Conservation (phyloP, 1,140 invertebrate species). For the Apis mellifera region DNA sequence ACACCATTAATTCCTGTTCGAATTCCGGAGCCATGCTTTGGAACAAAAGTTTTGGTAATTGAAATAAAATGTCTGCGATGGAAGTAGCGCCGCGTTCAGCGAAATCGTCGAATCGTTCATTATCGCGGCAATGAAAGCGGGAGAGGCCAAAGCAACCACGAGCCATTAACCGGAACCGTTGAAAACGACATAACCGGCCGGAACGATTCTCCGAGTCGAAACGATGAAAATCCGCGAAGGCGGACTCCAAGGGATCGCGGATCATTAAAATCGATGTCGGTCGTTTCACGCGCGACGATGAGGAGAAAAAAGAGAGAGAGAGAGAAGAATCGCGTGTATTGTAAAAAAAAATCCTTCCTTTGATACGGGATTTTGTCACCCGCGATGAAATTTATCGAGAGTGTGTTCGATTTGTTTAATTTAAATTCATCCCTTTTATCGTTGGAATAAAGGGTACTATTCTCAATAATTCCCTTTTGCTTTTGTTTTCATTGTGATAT, state of each 20-base stretch:
- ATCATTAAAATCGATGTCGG: constrained; percentile 36
- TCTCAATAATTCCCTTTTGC: no score
- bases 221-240: constrained; percentile 20
- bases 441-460: no score
- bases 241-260: constrained; percentile 13
- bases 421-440: no score
- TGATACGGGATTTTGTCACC: no score
- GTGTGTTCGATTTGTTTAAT: no score
- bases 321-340: no score
- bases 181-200: constrained; percentile 44
- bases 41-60: background rate
- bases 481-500: no score
- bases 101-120: constrained; percentile 63
- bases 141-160: constrained; percentile 43
- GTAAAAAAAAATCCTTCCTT: no score
- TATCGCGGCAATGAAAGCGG: constrained; percentile 33
- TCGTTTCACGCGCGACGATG: background rate
- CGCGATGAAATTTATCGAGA: no score
- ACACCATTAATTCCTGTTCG: background rate
- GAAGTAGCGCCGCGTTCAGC: background rate
- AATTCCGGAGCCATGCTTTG: background rate
- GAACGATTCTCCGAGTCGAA: constrained; percentile 18
- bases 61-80: background rate
- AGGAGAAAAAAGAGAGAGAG: background rate
- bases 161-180: constrained; percentile 61